Conservation (phyloP, 2,888 invertebrate genomes). For the Parnassius glacialis region DNA sequence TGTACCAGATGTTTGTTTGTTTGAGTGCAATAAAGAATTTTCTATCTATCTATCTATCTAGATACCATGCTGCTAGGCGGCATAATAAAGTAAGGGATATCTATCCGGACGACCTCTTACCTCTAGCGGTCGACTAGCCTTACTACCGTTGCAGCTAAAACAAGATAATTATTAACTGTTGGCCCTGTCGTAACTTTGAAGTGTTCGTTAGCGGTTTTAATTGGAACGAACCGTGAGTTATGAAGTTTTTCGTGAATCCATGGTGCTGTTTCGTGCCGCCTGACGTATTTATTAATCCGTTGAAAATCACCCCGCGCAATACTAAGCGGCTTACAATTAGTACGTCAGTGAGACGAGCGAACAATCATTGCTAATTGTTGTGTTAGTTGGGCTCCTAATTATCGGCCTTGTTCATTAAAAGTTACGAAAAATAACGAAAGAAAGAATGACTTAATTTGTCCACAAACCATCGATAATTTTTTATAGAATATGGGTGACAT, state of each 20-base stretch:
- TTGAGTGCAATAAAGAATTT: no score
- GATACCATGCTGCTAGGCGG: no score
- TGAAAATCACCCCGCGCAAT: conserved; percentile 12
- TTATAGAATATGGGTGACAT: no score
- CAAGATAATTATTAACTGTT: conserved; percentile 22
- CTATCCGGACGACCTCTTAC: no score
- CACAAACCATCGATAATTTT: no score
- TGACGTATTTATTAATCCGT: conserved; percentile 25
- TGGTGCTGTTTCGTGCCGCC: conserved; percentile 15
- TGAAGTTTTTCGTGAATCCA: conserved; percentile 19
- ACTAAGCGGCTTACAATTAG: conserved; percentile 22
- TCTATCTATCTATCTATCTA: no score
- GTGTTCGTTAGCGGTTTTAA: conserved; percentile 26
- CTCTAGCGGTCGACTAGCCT: no score
- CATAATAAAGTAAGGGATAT: no score
- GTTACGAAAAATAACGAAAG: no score
- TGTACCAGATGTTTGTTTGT: no score
- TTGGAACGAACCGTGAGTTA: conserved; percentile 24
- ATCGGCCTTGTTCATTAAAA: background rate
- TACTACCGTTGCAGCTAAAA: background rate
- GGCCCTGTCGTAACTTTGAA: conserved; percentile 20
- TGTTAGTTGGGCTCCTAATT: background rate
- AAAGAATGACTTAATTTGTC: no score
- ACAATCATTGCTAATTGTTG: conserved; percentile 9
- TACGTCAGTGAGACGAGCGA: conserved; percentile 4